Percentiles rank a stretch among this genome's conserved stretches.
These are phyloP conservation scores for Eupithecia pulchellata DNA, from an alignment of 2,888 invertebrate species.

Conservation along the genomic window DNA sequence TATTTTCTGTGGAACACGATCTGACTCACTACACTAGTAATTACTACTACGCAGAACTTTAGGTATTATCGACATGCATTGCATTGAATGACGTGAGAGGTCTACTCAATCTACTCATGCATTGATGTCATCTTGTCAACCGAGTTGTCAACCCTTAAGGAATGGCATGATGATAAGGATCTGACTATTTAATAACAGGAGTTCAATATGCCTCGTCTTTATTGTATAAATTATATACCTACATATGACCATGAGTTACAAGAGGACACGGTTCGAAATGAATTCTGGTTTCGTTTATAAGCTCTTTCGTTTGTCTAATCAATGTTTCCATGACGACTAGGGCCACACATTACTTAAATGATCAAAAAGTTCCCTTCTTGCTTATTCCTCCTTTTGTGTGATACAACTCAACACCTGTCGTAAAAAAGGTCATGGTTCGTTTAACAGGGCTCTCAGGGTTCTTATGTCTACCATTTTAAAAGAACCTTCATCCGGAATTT, in stretches of 20 bases:
- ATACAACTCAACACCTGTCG: slow-evolving; percentile 23
- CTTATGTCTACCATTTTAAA: neutral
- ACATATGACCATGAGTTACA: no score
- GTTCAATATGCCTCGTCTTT: no score
- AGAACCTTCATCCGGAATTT: neutral
- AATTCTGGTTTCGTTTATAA: slow-evolving; percentile 1
- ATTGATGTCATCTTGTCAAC: slow-evolving; percentile 50
- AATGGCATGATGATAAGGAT: slow-evolving; percentile 3
- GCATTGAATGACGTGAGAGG: no score
- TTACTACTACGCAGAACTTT: neutral
- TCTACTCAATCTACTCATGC: neutral
- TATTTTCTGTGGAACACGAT: slow-evolving; percentile 50
- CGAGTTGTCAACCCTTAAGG: slow-evolving; percentile 54
- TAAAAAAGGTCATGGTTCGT: slow-evolving; percentile 10
- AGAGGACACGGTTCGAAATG: neutral
- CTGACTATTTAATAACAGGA: slow-evolving; percentile 3
- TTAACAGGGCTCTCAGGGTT: neutral
- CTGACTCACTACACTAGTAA: slow-evolving; percentile 38
- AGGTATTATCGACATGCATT: slow-evolving; percentile 39
- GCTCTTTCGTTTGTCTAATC: slow-evolving; percentile 36
- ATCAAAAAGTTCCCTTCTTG: slow-evolving; percentile 17
- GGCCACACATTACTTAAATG: neutral
- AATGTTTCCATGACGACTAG: slow-evolving; percentile 51
- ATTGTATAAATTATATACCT: no score
- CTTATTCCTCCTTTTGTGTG: slow-evolving; percentile 6